phyloP scores from a whole-genome alignment of 2,113 vertebrate species.

The Apaloderma vittatum region DNA sequence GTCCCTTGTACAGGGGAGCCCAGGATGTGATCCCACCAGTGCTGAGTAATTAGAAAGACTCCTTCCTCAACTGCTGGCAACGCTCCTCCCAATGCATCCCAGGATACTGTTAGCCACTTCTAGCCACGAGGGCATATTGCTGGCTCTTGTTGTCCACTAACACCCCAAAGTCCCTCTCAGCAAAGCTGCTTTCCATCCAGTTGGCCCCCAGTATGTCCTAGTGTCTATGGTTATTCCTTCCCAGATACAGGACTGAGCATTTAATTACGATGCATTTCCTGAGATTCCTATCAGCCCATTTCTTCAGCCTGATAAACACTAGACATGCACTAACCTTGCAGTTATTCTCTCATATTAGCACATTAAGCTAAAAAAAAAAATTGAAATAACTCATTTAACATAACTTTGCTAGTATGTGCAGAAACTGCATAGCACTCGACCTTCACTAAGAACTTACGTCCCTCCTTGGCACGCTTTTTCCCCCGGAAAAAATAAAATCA shows the following conservation, averaged over 20 bases:
- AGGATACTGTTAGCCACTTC: not conserved
- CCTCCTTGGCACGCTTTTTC: not conserved
- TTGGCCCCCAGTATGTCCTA: not conserved
- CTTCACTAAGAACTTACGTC: not conserved
- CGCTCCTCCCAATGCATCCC: not conserved
- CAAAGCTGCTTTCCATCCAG: not conserved
- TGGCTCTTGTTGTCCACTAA: not conserved
- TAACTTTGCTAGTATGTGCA: not conserved
- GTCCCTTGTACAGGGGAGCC: not conserved
- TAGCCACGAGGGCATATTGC: not conserved
- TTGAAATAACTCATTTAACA: not conserved
- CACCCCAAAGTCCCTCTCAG: not conserved
- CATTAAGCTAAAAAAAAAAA: not conserved
- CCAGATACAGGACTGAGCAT: not conserved
- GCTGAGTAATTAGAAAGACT: not conserved
- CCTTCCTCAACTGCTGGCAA: fast-evolving
- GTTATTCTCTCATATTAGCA: not conserved
- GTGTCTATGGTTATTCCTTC: not conserved
- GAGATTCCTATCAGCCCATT: not conserved
- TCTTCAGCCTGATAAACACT: not conserved
- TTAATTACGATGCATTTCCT: not conserved
- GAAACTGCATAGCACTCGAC: not conserved
- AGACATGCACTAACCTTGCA: not conserved
- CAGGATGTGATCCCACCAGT: not conserved
- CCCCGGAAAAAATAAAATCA: not conserved